These are phyloP conservation scores for Hybos culiciformis DNA, from an alignment of 2,888 invertebrate genomes.

Conservation along the genomic window DNA sequence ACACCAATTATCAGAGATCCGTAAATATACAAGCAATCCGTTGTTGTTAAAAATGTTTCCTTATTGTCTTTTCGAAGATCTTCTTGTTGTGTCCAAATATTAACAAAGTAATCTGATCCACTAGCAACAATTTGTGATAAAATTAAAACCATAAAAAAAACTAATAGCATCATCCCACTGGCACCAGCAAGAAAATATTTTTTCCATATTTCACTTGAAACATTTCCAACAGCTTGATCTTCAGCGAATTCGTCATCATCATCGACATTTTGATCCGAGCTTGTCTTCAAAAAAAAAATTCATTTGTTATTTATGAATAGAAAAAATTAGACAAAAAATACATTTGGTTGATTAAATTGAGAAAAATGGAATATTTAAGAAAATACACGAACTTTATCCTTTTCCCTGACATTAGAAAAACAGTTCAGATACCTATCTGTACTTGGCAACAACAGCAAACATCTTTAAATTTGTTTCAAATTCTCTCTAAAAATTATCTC, in stretches of 20 bases:
- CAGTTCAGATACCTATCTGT: too few relatives aligned
- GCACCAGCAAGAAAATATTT: constrained; percentile 40
- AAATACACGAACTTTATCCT: too few relatives aligned
- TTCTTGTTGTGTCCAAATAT: constrained; percentile 41
- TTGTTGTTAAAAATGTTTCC: constrained; percentile 25
- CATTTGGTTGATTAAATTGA: too few relatives aligned
- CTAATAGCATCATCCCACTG: constrained; percentile 34
- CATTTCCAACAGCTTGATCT: constrained; percentile 32
- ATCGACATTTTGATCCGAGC: not conserved
- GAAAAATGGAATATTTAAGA: too few relatives aligned
- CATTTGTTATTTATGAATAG: not conserved
- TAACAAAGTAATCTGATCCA: constrained; percentile 48
- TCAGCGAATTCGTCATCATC: constrained; percentile 27
- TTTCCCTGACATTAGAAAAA: too few relatives aligned
- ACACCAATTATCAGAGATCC: constrained; percentile 31
- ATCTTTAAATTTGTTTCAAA: too few relatives aligned
- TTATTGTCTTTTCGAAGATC: constrained; percentile 24
- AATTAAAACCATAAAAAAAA: constrained; percentile 38
- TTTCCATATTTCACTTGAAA: constrained; percentile 34
- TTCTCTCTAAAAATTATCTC: too few relatives aligned
- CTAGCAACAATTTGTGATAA: constrained; percentile 44
- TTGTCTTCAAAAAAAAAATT: not conserved
- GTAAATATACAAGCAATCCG: constrained; percentile 33
- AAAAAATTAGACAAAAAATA: not conserved
- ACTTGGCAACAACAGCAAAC: too few relatives aligned